phyloP scores from a whole-genome alignment of 2,113 vertebrate genomes.

The Pandion haliaetus region DNA sequence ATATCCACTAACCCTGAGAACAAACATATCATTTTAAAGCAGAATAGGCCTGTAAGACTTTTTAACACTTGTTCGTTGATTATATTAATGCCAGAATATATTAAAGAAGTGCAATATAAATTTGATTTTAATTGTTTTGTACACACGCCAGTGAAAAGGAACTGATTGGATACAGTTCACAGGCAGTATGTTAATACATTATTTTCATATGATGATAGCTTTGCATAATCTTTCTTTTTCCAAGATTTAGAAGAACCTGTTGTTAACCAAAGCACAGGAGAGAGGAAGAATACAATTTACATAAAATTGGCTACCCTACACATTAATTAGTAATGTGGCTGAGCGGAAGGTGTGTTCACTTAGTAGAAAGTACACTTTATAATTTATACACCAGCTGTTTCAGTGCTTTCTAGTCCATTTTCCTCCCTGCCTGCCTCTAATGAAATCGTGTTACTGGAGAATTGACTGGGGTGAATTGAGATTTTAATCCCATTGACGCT shows the following conservation, averaged over 20 bases:
- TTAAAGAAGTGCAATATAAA: slow-evolving; percentile 97
- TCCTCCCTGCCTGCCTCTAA: slow-evolving; percentile 95
- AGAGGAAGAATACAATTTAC: slow-evolving; percentile 94
- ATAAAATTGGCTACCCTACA: slow-evolving; percentile 95
- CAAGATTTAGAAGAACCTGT: slow-evolving; percentile 94
- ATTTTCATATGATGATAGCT: slow-evolving; percentile 99
- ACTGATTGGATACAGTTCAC: slow-evolving; percentile 99
- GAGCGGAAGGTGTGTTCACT: slow-evolving; percentile 97
- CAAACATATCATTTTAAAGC: slow-evolving; percentile 83
- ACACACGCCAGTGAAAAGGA: slow-evolving; percentile 99
- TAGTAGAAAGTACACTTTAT: slow-evolving; percentile 99
- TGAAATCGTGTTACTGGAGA: slow-evolving; percentile 99
- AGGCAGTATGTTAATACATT: slow-evolving; percentile 99
- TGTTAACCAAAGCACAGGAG: slow-evolving; percentile 91
- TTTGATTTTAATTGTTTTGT: slow-evolving; percentile 99
- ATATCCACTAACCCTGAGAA: slow-evolving; percentile 46
- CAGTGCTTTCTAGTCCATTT: slow-evolving; percentile 92
- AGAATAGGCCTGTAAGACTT: slow-evolving; percentile 88
- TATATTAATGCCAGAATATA: slow-evolving; percentile 96
- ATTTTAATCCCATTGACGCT: slow-evolving; percentile 98
- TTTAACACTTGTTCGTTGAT: slow-evolving; percentile 90
- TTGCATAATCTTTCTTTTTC: slow-evolving; percentile 95
- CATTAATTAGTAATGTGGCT: slow-evolving; percentile 99
- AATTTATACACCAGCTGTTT: slow-evolving; percentile 99
- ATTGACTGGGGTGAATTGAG: slow-evolving; percentile 98